Evolutionary conservation across 2,888 invertebrate species (phyloP).

Genomic region (Pocota personata): DNA sequence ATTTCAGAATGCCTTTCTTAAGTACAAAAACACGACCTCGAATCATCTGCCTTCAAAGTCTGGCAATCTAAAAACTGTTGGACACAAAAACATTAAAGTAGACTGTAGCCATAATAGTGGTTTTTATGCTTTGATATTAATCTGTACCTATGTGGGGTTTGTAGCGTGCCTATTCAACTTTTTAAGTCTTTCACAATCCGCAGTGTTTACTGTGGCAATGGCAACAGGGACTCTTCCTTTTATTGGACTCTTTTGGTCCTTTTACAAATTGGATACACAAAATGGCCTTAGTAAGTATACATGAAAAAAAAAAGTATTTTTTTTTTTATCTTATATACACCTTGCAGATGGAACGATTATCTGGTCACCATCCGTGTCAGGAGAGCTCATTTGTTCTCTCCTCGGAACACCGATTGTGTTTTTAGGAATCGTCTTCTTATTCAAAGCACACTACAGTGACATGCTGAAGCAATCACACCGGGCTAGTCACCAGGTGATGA

Average conservation of each 20-base stretch:
- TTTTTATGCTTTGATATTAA: conserved; percentile 83
- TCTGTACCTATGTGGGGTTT: conserved; percentile 83
- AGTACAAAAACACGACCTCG: conserved; percentile 74
- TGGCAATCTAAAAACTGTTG: conserved; percentile 68
- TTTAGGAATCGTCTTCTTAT: conserved; percentile 84
- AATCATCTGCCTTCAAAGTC: conserved; percentile 75
- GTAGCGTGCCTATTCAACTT: conserved; percentile 83
- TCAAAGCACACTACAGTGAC: conserved; percentile 84
- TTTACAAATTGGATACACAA: conserved; percentile 83
- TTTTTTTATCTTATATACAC: not conserved
- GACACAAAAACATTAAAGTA: conserved; percentile 71
- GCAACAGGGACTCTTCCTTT: conserved; percentile 84
- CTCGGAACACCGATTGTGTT: conserved; percentile 85
- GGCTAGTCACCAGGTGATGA: conserved; percentile 44
- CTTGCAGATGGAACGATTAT: conserved; percentile 81
- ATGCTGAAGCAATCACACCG: conserved; percentile 56
- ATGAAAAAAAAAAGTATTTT: too few relatives aligned
- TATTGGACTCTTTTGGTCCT: conserved; percentile 85
- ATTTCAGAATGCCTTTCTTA: conserved; percentile 71
- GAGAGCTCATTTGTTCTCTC: conserved; percentile 85
- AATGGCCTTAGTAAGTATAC: conserved; percentile 80
- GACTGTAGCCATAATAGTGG: conserved; percentile 75
- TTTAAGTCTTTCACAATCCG: conserved; percentile 84
- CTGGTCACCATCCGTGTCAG: conserved; percentile 85
- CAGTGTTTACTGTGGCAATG: conserved; percentile 84